phyloP scores from a whole-genome alignment of 1,140 invertebrate species.

The Drosophila carrolli region DNA sequence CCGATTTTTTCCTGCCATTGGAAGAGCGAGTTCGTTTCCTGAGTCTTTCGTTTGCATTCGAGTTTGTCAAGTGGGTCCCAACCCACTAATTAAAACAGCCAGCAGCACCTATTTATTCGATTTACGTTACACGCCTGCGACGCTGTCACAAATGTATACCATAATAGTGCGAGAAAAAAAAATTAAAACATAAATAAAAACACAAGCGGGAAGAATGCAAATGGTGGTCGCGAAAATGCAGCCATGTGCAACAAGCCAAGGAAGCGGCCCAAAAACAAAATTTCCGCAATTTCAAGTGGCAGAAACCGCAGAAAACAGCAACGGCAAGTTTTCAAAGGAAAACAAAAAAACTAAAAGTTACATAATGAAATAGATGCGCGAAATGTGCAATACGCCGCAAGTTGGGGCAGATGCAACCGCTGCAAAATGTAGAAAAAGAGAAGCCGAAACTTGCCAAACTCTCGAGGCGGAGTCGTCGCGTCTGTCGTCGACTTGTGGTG shows the following conservation, averaged over 20 bases:
- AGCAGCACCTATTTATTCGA: constrained; percentile 49
- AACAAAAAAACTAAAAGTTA: constrained; percentile 45
- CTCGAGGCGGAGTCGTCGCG: constrained; percentile 46
- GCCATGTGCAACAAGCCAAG: constrained; percentile 67
- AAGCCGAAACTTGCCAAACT: constrained; percentile 63
- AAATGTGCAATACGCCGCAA: constrained; percentile 70
- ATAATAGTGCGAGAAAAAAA: constrained; percentile 52
- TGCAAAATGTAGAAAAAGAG: constrained; percentile 21
- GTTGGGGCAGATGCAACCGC: constrained; percentile 64
- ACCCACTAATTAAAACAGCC: constrained; percentile 39
- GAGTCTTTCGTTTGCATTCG: constrained; percentile 62
- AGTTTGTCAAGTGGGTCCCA: constrained; percentile 32
- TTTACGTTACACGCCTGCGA: constrained; percentile 19
- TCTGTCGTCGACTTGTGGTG: constrained; percentile 15
- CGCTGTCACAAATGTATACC: constrained; percentile 66
- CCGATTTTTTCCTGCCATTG: constrained; percentile 22
- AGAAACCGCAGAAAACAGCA: constrained; percentile 53
- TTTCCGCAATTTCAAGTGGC: constrained; percentile 75
- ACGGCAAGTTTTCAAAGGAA: constrained; percentile 42
- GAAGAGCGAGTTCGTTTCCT: constrained; percentile 68
- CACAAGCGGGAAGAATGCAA: constrained; percentile 61
- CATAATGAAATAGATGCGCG: constrained; percentile 82
- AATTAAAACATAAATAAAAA: constrained; percentile 23
- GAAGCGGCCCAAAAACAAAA: constrained; percentile 54
- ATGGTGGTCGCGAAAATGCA: constrained; percentile 68